Evolutionary conservation across 2,888 invertebrate genomes (phyloP).

Genomic region (Melinaea marsaeus): DNA sequence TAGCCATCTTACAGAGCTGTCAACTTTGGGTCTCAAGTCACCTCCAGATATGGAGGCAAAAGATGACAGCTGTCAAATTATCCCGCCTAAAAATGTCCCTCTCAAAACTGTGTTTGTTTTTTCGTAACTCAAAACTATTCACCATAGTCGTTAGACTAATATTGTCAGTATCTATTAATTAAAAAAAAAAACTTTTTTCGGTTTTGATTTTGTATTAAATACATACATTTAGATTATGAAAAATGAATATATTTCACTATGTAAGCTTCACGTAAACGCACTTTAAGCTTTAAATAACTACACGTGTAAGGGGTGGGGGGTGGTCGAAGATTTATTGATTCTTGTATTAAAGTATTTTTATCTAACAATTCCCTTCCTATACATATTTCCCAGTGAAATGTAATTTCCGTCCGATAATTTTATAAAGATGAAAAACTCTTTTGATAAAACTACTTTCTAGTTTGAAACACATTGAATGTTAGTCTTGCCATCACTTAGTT

Average conservation of each 20-base stretch:
- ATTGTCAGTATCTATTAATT: not conserved
- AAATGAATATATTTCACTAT: no score
- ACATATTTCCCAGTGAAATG: no score
- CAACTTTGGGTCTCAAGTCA: not conserved
- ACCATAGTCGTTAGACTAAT: not conserved
- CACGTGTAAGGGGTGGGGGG: no score
- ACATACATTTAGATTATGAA: no score
- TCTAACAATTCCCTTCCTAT: no score
- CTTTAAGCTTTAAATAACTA: no score
- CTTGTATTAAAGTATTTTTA: no score
- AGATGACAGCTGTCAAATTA: conserved; percentile 37
- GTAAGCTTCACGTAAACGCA: no score
- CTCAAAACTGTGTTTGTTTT: conserved; percentile 1
- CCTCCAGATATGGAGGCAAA: not conserved
- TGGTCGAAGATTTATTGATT: no score
- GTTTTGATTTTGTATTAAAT: no score
- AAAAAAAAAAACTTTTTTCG: no score
- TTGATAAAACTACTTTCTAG: not conserved
- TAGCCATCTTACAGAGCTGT: not conserved
- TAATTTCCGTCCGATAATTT: not conserved
- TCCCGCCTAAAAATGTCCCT: conserved; percentile 31
- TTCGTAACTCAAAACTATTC: not conserved
- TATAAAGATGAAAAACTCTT: not conserved
- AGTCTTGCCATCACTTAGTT: not conserved
- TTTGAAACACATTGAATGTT: not conserved